Base-by-base conservation (phyloP, 2,113 vertebrate species). In the Charina bottae region DNA sequence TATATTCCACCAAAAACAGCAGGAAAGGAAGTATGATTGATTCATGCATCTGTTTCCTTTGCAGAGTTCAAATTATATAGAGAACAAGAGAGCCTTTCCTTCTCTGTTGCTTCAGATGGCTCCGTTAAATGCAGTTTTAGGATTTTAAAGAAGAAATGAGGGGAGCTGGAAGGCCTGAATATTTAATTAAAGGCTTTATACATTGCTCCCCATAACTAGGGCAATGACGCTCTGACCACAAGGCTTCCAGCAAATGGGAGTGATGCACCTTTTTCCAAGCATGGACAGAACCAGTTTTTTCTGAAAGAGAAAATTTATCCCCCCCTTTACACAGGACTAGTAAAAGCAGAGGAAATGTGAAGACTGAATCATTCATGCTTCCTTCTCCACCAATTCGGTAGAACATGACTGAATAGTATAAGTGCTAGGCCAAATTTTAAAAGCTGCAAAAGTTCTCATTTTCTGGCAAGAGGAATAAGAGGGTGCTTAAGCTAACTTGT, bases 301-400 rank as follows among this genome's bases (percentile, higher is more conserved):
- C 93, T 42, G 56, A 46, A 64, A 87, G 26, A 89, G 91, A 95
- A 8, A 90, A 10, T 49, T 49, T 9, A 53, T 83, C 11, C n/a
- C 42, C 42, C 23, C 17, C 17, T 55, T 23, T 83, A 54, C 54
- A 42, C 21, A 54, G 5, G 68, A 84, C 91, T 28, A 90, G 92
- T 90, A 17, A 54, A 92, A 87, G n/a, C 17, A 78, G 33, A 88
- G 55, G 53, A 37, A 78, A 89, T 33, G 86, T 37, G 37, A 42
- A 88, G 33, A 88, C 12, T 53, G 11, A 91, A 58, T 0, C 23
- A 37, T 46, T 4, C 90, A 53, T 53, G 15, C 21, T 89, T 68
- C 26, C 46, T 55, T 28, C 12, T 89, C 19, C n/a, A 21, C n/a
- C 26, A 23, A 8, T 89, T 68, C 13, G 64, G 26, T 42, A 37